phyloP scores from a whole-genome alignment of 1,140 invertebrate genomes.

The Lanistes nyassanus region DNA sequence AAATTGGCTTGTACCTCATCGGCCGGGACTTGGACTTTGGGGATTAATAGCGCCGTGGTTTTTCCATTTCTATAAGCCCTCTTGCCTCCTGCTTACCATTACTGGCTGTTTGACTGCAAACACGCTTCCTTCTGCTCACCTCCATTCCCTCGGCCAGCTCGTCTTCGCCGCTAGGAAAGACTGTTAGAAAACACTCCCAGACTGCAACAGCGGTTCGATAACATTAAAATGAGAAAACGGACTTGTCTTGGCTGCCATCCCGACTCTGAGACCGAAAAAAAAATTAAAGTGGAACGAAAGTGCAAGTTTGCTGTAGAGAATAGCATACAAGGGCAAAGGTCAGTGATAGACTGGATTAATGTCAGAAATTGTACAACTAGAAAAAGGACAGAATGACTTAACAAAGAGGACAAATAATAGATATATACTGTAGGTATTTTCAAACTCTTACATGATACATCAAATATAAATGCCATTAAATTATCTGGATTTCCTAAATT shows the following conservation, averaged over 20 bases:
- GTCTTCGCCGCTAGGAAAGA: neutral
- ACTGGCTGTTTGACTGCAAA: constrained; percentile 37
- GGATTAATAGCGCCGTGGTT: constrained; percentile 35
- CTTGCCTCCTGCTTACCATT: constrained; percentile 32
- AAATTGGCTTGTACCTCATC: constrained; percentile 40
- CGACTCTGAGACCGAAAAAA: neutral
- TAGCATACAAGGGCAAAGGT: no score
- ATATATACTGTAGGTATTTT: no score
- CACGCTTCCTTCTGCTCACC: constrained; percentile 29
- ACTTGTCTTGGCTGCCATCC: neutral
- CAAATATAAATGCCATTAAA: no score
- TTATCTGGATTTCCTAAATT: no score
- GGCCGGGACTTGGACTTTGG: constrained; percentile 23
- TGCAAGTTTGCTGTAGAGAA: no score
- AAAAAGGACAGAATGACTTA: no score
- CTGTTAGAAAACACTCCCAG: neutral
- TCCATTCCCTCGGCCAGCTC: constrained; percentile 10
- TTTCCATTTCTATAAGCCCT: constrained; percentile 39
- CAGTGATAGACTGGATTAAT: no score
- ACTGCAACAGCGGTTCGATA: constrained; percentile 2
- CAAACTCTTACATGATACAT: no score
- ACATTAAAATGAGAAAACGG: no score
- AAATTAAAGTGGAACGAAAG: no score
- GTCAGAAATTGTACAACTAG: no score
- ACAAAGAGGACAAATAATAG: no score